Conservation (phyloP, 1,140 invertebrate genomes). For the Zaprionus davidi region DNA sequence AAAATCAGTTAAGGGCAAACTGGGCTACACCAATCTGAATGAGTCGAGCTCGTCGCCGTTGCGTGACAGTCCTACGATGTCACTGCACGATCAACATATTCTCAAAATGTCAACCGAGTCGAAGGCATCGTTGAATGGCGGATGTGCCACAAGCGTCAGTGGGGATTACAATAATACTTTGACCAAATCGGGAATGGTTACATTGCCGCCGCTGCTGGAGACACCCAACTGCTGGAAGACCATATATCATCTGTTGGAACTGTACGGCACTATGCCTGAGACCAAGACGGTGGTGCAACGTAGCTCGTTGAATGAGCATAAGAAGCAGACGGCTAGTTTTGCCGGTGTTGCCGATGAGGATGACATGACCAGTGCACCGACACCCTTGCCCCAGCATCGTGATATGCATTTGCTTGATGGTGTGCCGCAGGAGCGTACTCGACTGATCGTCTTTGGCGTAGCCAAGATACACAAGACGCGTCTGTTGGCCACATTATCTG, state of each 20-base stretch:
- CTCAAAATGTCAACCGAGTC: constrained; percentile 77
- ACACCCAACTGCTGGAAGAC: constrained; percentile 97
- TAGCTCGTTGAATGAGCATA: constrained; percentile 70
- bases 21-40: constrained; percentile 86
- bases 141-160: constrained; percentile 74
- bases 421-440: constrained; percentile 71
- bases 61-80: constrained; percentile 87
- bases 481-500: constrained; percentile 95
- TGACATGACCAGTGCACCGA: constrained; percentile 84
- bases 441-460: constrained; percentile 90
- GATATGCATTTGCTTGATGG: constrained; percentile 67
- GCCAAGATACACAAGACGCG: constrained; percentile 94
- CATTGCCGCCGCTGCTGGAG: constrained; percentile 63
- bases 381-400: constrained; percentile 84
- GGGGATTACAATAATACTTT: constrained; percentile 77
- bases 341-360: constrained; percentile 85
- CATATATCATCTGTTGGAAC: constrained; percentile 95
- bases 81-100: constrained; percentile 87
- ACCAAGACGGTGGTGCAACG: constrained; percentile 91
- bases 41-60: constrained; percentile 88
- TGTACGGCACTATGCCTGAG: constrained; percentile 97
- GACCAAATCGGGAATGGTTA: constrained; percentile 67
- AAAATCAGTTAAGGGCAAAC: constrained; percentile 90
- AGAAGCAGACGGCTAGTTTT: constrained; percentile 44
- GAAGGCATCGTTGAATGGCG: constrained; percentile 79